Conservation (phyloP, 2,797 vertebrate genomes). For the Notamacropus eugenii region DNA sequence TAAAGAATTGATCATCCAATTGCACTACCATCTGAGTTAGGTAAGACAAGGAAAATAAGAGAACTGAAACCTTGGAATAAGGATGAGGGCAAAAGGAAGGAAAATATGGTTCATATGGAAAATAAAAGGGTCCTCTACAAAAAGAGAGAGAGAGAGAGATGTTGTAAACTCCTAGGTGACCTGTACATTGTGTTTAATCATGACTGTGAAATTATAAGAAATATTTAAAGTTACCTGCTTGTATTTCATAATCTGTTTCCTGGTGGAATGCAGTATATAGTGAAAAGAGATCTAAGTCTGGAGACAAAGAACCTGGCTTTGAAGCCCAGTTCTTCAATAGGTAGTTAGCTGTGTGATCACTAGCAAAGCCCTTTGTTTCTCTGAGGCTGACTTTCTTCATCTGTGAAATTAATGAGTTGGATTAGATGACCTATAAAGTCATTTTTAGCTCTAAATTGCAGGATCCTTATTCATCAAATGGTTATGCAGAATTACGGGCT, state of each 20-base stretch:
- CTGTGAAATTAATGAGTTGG: background rate
- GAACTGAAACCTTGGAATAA: background rate
- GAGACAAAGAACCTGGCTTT: background rate
- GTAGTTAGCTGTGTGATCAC: background rate
- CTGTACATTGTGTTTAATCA: background rate
- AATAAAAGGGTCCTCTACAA: conserved; percentile 29
- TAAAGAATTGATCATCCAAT: background rate
- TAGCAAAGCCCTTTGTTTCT: background rate
- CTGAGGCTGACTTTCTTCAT: background rate
- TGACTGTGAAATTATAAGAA: background rate
- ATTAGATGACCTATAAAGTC: background rate
- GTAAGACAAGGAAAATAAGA: conserved; percentile 16
- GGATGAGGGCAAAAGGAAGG: background rate
- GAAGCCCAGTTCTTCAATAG: background rate
- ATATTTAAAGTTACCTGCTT: background rate
- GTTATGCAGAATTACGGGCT: background rate
- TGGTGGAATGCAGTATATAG: background rate
- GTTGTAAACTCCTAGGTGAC: background rate
- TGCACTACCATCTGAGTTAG: background rate
- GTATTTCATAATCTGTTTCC: background rate
- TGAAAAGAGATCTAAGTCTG: background rate
- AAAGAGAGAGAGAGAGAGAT: background rate
- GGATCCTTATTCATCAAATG: background rate
- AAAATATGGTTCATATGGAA: conserved; percentile 14
- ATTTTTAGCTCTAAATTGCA: background rate